Conservation (phyloP, 2,888 invertebrate genomes). For the Limnephilus marmoratus region DNA sequence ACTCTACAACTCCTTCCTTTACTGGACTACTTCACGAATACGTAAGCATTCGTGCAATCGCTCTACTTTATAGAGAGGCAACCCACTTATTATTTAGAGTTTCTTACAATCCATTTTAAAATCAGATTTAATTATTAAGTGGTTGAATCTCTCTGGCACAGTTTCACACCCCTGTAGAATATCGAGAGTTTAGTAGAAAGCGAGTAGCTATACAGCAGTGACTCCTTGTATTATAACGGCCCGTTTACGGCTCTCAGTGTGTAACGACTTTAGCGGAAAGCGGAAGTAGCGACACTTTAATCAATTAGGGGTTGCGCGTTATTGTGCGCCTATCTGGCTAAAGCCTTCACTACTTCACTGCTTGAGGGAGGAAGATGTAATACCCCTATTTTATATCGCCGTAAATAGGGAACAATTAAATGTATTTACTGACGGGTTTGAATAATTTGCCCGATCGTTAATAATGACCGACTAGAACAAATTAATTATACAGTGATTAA, state of each 20-base stretch:
- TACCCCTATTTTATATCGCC: background rate
- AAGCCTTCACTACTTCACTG: background rate
- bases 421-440: background rate
- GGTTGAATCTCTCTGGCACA: background rate
- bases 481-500: no score
- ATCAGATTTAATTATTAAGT: background rate
- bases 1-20: no score
- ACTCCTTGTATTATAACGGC: constrained; percentile 59
- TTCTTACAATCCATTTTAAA: background rate
- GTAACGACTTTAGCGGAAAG: constrained; percentile 57
- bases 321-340: constrained; percentile 39
- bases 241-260: constrained; percentile 65
- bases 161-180: constrained; percentile 2
- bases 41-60: no score
- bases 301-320: constrained; percentile 62
- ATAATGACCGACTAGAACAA: no score
- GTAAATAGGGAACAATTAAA: background rate
- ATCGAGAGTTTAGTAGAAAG: constrained; percentile 5
- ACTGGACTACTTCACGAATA: no score
- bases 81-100: background rate
- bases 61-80: background rate
- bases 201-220: constrained; percentile 21
- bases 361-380: background rate
- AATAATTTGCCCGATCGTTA: background rate
- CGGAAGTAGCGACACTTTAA: constrained; percentile 65